A percentile compares a stretch with the other conserved stretches of the same genome.
Evolutionary conservation across 2,797 vertebrate genomes (phyloP).

Genomic region (Dromococcyx pavoninus): DNA sequence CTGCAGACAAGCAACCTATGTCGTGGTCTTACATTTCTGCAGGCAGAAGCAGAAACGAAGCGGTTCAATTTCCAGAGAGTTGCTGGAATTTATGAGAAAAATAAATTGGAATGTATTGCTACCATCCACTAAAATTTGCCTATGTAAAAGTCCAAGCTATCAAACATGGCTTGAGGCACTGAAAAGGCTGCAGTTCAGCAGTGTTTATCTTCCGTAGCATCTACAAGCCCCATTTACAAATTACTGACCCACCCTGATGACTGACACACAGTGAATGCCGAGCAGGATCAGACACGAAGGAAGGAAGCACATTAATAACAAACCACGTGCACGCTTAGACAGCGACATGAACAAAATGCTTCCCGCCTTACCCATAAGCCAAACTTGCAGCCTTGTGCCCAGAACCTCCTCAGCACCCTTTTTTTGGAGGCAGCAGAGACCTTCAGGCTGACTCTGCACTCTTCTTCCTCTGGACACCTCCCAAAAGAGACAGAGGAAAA

Average conservation of each 20-base stretch:
- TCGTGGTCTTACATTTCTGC: not conserved
- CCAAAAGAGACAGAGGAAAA: not conserved
- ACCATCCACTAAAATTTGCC: not conserved
- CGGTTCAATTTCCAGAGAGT: not conserved
- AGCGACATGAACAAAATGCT: not conserved
- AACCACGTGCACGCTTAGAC: not conserved
- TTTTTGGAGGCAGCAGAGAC: not conserved
- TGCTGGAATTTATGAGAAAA: not conserved
- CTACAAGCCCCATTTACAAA: not conserved
- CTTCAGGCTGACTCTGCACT: not conserved
- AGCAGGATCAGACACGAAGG: not conserved
- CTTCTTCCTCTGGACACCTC: not conserved
- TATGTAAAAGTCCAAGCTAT: not conserved
- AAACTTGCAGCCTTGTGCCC: not conserved
- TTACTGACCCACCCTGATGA: not conserved
- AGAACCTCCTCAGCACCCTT: not conserved
- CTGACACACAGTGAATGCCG: not conserved
- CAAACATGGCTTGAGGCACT: not conserved
- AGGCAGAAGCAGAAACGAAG: not conserved
- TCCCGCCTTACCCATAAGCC: not conserved
- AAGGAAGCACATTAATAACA: not conserved
- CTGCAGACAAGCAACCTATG: not conserved
- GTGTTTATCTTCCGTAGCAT: not conserved
- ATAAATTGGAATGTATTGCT: not conserved
- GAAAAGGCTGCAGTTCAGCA: not conserved